Base-by-base conservation (phyloP, 2,888 invertebrate genomes). In the Sarcophaga subvicina region DNA sequence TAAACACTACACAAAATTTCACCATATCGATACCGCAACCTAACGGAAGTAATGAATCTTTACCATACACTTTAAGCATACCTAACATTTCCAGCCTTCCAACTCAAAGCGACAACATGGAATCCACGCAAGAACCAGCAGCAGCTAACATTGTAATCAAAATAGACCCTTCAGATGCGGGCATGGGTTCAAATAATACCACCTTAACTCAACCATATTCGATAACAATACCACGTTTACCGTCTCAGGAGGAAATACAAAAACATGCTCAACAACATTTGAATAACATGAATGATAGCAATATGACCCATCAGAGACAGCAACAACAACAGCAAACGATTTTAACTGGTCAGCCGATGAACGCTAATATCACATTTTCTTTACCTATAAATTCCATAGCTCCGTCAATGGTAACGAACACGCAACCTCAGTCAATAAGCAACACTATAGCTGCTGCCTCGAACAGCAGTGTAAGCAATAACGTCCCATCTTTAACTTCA, bases 1-100 rank as follows among this genome's bases (percentile, higher is more conserved):
- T 75, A n/a, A 79, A 45, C 67, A 20, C 81, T 54, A 60, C 87
- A 63, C 84, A 78, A 70, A 92, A 92, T 88, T 93, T 93, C 85
- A 94, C 93, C 93, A 93, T 94, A 91, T 94, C 94, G 85, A 93
- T 94, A 91, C 94, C 94, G 88, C 91, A 91, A 88, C 92, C 93
- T 89, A 93, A 92, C 88, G 91, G 90, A 84, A 5, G 17, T 10
- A 89, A 90, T 84, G 92, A 91, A 88, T 91, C 92, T 87, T 89
- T 93, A 86, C 93, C 93, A 60, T 93, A 92, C 85, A 93, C 94
- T 59, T 91, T 94, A 87, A 93, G 93, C 82, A 93, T 94, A 88
- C 93, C 94, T 83, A 91, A 92, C 60, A 89, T 91, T 47, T 83
- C 64, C 27, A 70, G 64, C 72, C 20, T 54, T n/a, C 59, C 80